Conservation (phyloP, 2,888 invertebrate genomes). For the Drosophila stalkeri region DNA sequence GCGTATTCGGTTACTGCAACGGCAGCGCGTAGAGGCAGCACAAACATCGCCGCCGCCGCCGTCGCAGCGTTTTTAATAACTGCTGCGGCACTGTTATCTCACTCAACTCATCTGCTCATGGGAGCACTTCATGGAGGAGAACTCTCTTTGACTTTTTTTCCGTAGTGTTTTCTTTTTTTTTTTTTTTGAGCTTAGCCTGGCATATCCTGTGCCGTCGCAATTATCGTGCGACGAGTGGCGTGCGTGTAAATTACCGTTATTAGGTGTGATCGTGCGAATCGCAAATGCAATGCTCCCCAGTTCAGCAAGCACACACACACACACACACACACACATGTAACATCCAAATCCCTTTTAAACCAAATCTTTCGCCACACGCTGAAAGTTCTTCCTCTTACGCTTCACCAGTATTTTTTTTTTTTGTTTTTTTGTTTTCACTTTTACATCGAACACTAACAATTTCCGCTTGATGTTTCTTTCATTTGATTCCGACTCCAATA, state of each 20-base stretch:
- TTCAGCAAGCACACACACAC: constrained; percentile 10
- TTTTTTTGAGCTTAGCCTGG: constrained; percentile 3
- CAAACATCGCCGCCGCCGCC: constrained; percentile 55
- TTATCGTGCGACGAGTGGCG: constrained; percentile 78
- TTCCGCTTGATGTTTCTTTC: constrained; percentile 50
- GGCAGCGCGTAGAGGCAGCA: constrained; percentile 31
- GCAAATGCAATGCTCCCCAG: constrained; percentile 24
- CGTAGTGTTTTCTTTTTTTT: not conserved
- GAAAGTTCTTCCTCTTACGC: not conserved
- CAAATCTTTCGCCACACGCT: constrained; percentile 1
- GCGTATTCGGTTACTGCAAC: constrained; percentile 72
- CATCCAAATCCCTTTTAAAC: not conserved
- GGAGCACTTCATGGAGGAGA: constrained; percentile 5
- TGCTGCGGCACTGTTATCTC: constrained; percentile 71
- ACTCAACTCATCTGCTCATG: constrained; percentile 71
- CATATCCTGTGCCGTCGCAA: constrained; percentile 72
- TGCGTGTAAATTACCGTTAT: constrained; percentile 84
- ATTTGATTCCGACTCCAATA: constrained; percentile 12
- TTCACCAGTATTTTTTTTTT: constrained; percentile 6
- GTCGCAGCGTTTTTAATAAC: constrained; percentile 71
- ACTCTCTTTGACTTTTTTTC: constrained; percentile 5
- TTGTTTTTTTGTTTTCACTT: constrained; percentile 60
- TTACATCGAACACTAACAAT: constrained; percentile 46
- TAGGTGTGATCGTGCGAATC: constrained; percentile 82
- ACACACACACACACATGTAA: not conserved